Evolutionary conservation across 1,140 invertebrate species (phyloP).

Genomic region (Notospermus geniculatus): DNA sequence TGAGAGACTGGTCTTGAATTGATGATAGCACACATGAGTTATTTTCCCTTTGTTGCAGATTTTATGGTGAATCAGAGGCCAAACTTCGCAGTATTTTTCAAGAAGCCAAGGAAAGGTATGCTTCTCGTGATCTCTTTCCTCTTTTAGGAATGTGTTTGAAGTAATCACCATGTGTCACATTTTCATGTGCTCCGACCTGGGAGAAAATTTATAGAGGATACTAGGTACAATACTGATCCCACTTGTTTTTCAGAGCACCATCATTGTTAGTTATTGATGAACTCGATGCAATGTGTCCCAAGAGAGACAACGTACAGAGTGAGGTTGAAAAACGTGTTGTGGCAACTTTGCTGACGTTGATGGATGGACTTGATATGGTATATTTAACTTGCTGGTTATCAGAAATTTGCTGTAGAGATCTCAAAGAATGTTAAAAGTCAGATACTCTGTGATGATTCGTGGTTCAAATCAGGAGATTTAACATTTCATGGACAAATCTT

Average conservation of each 20-base stretch:
- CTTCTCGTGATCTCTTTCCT: neutral
- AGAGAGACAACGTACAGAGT: constrained; percentile 66
- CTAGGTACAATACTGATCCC: no score
- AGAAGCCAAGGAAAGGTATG: constrained; percentile 62
- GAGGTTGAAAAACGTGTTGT: constrained; percentile 75
- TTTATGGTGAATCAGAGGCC: constrained; percentile 70
- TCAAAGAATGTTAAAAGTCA: no score
- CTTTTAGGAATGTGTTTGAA: neutral
- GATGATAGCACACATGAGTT: no score
- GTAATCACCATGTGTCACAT: neutral
- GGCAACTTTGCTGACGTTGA: constrained; percentile 65
- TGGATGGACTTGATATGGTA: constrained; percentile 61
- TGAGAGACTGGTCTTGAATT: no score
- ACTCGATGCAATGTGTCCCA: constrained; percentile 98
- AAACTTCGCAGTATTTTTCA: constrained; percentile 68
- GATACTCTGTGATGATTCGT: no score
- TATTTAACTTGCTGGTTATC: neutral
- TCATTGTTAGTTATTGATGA: constrained; percentile 99
- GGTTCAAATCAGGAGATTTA: no score
- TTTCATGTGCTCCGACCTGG: neutral
- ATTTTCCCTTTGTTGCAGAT: constrained; percentile 30
- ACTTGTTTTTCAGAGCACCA: constrained; percentile 66
- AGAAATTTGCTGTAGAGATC: no score
- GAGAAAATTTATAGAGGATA: no score
- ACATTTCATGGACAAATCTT: constrained; percentile 4